Percentiles rank a stretch among this genome's conserved stretches.
Conservation (phyloP, 1,140 invertebrate genomes). For the Caenorhabditis latens region DNA sequence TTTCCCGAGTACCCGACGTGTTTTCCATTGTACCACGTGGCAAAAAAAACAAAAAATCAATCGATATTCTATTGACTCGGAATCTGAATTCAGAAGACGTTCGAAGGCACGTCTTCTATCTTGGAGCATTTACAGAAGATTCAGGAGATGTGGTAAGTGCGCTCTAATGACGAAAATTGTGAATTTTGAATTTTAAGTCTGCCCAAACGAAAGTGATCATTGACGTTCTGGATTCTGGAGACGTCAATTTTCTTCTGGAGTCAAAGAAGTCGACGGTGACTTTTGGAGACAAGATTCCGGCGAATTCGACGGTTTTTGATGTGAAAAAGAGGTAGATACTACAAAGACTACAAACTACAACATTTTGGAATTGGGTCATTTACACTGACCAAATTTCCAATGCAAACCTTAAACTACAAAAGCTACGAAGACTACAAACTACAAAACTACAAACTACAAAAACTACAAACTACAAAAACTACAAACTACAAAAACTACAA, state of each 20-base stretch:
- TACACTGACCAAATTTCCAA: too few species aligned
- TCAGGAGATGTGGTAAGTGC: background rate
- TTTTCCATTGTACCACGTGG: slow-evolving; percentile 1
- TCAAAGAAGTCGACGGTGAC: background rate
- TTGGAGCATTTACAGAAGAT: background rate
- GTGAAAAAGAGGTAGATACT: slow-evolving; percentile 7
- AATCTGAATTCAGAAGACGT: background rate
- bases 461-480: too few species aligned
- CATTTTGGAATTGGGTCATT: background rate
- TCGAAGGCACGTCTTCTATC: background rate
- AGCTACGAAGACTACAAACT: too few species aligned
- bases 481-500: too few species aligned
- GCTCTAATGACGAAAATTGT: background rate
- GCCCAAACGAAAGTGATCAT: slow-evolving; percentile 19
- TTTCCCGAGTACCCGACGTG: background rate
- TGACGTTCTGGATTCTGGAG: slow-evolving; percentile 22
- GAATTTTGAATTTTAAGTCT: background rate
- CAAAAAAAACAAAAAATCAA: too few species aligned
- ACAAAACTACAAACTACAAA: too few species aligned
- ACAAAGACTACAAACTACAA: slow-evolving; percentile 9
- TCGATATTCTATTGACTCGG: slow-evolving; percentile 6
- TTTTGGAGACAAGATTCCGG: background rate
- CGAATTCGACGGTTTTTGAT: slow-evolving; percentile 1
- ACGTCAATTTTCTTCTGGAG: slow-evolving; percentile 11
- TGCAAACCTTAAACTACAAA: too few species aligned